A percentile compares a stretch with the other conserved stretches of the same genome.
phyloP scores from a whole-genome alignment of 2,113 vertebrate genomes.

The Thryonomys swinderianus region DNA sequence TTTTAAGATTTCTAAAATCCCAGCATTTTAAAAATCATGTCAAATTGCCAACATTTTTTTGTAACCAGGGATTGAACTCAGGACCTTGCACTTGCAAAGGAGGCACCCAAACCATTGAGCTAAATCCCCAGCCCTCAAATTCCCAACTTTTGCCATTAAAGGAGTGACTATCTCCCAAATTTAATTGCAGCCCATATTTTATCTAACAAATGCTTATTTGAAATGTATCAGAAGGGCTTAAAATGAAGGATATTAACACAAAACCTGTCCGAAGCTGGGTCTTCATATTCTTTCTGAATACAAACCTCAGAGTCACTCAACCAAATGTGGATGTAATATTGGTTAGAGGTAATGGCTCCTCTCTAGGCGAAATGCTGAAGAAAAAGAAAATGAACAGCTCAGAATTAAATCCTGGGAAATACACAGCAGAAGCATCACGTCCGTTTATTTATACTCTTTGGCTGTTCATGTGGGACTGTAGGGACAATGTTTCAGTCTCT shows the following conservation, averaged over 20 bases:
- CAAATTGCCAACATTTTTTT: constrained; percentile 62
- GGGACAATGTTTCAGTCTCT: not conserved
- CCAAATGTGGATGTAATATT: constrained; percentile 31
- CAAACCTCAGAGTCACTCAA: not conserved
- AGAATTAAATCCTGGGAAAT: not conserved
- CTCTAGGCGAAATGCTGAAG: constrained; percentile 7
- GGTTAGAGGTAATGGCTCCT: not conserved
- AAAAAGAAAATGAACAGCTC: not conserved
- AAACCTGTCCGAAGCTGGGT: constrained; percentile 52
- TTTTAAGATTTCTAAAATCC: constrained; percentile 40
- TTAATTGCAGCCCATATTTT: constrained; percentile 75
- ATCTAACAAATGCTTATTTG: constrained; percentile 82
- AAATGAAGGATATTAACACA: constrained; percentile 74
- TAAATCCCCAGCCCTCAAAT: too few relatives aligned
- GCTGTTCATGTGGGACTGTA: not conserved
- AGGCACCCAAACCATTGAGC: too few relatives aligned
- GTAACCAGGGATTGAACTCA: too few relatives aligned
- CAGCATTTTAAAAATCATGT: constrained; percentile 61
- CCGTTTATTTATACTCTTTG: not conserved
- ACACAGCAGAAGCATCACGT: not conserved
- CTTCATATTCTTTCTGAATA: constrained; percentile 75
- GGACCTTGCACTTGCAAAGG: too few relatives aligned
- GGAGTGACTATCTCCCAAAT: constrained; percentile 77
- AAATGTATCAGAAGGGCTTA: constrained; percentile 57
- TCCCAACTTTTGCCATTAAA: constrained; percentile 71